Evolutionary conservation across 2,113 vertebrate genomes (phyloP), one percentile per base, ranked within the genome.

Genomic region (Scomber scombrus): DNA sequence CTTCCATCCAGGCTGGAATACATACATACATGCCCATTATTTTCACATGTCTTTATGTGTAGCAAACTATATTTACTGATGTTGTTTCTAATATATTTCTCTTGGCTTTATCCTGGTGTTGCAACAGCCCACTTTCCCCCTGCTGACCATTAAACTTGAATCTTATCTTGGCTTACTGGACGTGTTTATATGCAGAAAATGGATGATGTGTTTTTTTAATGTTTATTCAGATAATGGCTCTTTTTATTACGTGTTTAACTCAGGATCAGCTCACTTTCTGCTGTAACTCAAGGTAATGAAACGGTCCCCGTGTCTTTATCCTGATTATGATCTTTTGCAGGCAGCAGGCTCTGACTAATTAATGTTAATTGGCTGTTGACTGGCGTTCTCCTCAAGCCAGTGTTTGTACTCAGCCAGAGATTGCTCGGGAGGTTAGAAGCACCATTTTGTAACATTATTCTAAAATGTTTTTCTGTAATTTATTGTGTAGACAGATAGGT

Each of bases 171-270:
- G 50, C 46, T 54, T 26, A 18, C 26, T 57, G n/a, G 19, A 58
- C 31, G 15, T 21, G 31, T 57, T 46, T 16, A 10, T n/a, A n/a
- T 11, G 50, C 74, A 60, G 46, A 34, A 57, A 2, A 34, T 11
- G 1, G 11, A 46, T 15, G 58, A 74, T 71, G 8, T 40, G 23
- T 40, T 40, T 46, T 60, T 57, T 66, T 5, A 16, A 16, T 54
- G 31, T 75, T 68, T 60, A 56, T 78, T 57, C 68, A 54, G 50
- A 83, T 74, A 69, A 67, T 63, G 66, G 46, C 58, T 58, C 10
- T 40, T 58, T 45, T 63, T 45, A 62, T 47, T 64, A 19, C 26
- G 43, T 43, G 31, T 65, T 67, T 47, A 43, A 11, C 29, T 58
- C 2, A 0, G 12, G 21, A 46, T 69, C 15, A 51, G 55, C 18